Evolutionary conservation across 2,888 invertebrate genomes (phyloP).

Genomic region (Callimorpha dominula): DNA sequence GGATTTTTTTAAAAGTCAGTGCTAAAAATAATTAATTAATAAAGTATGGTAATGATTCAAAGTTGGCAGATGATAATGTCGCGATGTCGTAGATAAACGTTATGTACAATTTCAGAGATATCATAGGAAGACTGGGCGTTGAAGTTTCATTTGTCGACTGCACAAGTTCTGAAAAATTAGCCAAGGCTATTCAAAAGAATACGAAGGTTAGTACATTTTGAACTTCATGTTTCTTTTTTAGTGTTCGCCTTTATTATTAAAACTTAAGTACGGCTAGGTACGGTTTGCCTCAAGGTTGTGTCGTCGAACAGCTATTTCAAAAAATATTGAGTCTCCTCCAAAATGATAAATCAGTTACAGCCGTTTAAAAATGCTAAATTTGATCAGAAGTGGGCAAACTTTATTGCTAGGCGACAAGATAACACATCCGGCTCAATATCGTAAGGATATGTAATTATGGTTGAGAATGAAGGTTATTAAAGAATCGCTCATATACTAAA

Average conservation of each 20-base stretch:
- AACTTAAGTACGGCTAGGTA: not conserved
- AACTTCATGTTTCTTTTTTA: not conserved
- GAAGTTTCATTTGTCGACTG: constrained; percentile 36
- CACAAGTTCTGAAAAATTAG: constrained; percentile 18
- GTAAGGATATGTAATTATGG: not conserved
- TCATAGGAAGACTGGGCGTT: constrained; percentile 51
- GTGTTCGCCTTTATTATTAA: not conserved
- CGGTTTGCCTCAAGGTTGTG: not conserved
- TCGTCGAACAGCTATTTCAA: not conserved
- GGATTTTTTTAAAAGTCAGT: too few relatives aligned
- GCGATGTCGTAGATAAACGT: not conserved
- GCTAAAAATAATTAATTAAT: not conserved
- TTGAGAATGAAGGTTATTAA: too few relatives aligned
- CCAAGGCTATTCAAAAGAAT: constrained; percentile 9
- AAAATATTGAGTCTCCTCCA: not conserved
- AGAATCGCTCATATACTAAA: too few relatives aligned
- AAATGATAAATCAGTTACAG: not conserved
- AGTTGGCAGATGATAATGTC: not conserved
- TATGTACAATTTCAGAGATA: not conserved
- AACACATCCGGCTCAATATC: not conserved
- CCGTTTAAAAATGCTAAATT: not conserved
- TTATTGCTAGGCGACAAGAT: not conserved
- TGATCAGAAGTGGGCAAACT: not conserved
- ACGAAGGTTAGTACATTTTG: constrained; percentile 11
- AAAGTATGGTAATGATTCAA: not conserved